phyloP scores from a whole-genome alignment of 92 coral and sea anemone species.

The Diadumene lineata region DNA sequence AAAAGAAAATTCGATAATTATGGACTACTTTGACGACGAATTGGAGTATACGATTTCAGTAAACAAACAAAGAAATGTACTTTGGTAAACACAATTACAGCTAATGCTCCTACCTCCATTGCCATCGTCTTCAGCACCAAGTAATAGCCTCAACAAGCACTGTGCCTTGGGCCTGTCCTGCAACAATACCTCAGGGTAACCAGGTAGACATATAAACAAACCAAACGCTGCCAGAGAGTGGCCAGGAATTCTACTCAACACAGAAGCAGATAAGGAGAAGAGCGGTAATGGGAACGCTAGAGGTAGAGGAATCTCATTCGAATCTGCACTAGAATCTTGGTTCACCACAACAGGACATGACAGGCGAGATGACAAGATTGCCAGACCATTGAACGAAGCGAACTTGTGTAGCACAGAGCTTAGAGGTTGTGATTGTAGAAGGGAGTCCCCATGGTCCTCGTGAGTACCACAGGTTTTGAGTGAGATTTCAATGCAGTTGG shows the following conservation, averaged over 20 bases:
- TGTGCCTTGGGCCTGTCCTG: slow-evolving; percentile 84
- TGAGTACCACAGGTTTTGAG: slow-evolving; percentile 47
- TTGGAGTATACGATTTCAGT: no score
- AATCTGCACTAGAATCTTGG: background rate
- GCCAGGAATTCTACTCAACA: slow-evolving; percentile 86
- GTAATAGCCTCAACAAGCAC: slow-evolving; percentile 84
- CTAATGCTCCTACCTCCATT: slow-evolving; percentile 98
- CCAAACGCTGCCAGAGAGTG: slow-evolving; percentile 97
- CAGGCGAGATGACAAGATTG: slow-evolving; percentile 74
- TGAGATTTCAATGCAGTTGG: slow-evolving; percentile 58
- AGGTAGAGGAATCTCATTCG: slow-evolving; percentile 16
- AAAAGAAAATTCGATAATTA: no score
- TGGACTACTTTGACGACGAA: no score
- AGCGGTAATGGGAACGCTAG: slow-evolving; percentile 67
- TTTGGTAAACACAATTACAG: no score
- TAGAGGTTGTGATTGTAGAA: slow-evolving; percentile 38
- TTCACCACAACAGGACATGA: slow-evolving; percentile 55
- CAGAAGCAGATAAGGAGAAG: slow-evolving; percentile 78
- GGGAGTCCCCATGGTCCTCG: slow-evolving; percentile 13
- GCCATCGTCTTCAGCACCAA: slow-evolving; percentile 93
- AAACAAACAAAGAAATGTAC: no score
- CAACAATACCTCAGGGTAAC: slow-evolving; percentile 77
- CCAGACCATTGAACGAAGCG: slow-evolving; percentile 83
- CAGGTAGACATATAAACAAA: slow-evolving; percentile 92
- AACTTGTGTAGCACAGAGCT: slow-evolving; percentile 75